Conservation (phyloP, 2,888 invertebrate genomes). For the Volucella inanis region DNA sequence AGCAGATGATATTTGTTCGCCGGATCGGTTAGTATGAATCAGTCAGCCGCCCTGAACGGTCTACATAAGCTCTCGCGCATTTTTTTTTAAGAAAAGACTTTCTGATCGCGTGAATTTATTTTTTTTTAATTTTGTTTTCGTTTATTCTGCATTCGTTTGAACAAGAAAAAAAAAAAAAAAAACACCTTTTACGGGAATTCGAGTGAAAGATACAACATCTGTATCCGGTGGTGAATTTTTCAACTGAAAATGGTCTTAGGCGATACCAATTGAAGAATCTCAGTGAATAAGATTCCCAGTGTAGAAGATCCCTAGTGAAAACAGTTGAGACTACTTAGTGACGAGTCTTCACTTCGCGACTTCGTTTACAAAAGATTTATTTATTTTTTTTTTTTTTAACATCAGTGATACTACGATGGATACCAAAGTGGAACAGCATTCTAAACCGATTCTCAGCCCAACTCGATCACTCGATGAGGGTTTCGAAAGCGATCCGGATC, state of each 20-base stretch:
- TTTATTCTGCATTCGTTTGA: slow-evolving; percentile 21
- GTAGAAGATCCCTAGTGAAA: slow-evolving; percentile 29
- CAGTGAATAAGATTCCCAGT: slow-evolving; percentile 40
- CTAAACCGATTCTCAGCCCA: slow-evolving; percentile 83
- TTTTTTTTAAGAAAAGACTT: slow-evolving; percentile 14
- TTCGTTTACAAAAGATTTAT: not conserved
- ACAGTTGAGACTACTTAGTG: slow-evolving; percentile 3
- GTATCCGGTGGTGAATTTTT: slow-evolving; percentile 27
- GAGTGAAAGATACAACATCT: slow-evolving; percentile 47
- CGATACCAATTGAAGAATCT: slow-evolving; percentile 25
- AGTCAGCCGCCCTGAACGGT: slow-evolving; percentile 68
- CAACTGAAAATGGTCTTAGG: slow-evolving; percentile 48
- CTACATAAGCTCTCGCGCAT: slow-evolving; percentile 47
- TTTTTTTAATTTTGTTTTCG: slow-evolving; percentile 6
- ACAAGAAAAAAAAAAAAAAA: slow-evolving; percentile 14
- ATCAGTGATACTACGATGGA: slow-evolving; percentile 70
- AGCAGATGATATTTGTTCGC: slow-evolving; percentile 71
- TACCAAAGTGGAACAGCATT: slow-evolving; percentile 81
- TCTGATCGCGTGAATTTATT: slow-evolving; percentile 59
- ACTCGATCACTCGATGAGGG: slow-evolving; percentile 83
- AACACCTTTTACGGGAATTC: slow-evolving; percentile 24
- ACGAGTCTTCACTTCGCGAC: slow-evolving; percentile 6
- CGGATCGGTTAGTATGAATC: slow-evolving; percentile 73
- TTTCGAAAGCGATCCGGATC: slow-evolving; percentile 84
- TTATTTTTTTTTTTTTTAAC: not conserved